These are phyloP conservation scores for Lottia gigantea DNA, from an alignment of 2,888 invertebrate genomes.

Conservation along the genomic window DNA sequence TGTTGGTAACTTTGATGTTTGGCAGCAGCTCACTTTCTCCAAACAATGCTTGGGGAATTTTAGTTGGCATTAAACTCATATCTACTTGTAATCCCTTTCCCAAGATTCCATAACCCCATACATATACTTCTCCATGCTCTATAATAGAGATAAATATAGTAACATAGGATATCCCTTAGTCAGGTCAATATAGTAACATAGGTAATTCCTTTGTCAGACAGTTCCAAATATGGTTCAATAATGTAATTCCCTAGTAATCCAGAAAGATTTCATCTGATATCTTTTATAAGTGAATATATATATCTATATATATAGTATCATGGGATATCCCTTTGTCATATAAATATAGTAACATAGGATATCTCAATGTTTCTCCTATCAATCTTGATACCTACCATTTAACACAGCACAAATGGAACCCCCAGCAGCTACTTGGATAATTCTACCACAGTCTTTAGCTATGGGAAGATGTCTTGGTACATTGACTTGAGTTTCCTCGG, in stretches of 20 bases:
- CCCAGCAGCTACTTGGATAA: constrained; percentile 84
- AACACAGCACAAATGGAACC: constrained; percentile 87
- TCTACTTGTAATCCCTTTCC: constrained; percentile 87
- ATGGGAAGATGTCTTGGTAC: constrained; percentile 77
- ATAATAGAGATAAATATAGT: constrained; percentile 33
- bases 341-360: too few relatives aligned
- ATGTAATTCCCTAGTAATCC: too few relatives aligned
- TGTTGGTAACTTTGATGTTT: constrained; percentile 73
- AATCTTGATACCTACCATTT: constrained; percentile 75
- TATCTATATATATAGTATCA: too few relatives aligned
- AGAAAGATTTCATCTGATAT: too few relatives aligned
- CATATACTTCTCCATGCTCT: constrained; percentile 86
- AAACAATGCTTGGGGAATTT: constrained; percentile 84
- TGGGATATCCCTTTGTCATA: too few relatives aligned
- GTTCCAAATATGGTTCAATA: too few relatives aligned
- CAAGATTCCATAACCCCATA: constrained; percentile 94
- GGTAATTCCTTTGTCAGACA: too few relatives aligned
- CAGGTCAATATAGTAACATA: too few relatives aligned
- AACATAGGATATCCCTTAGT: too few relatives aligned
- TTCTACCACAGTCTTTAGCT: constrained; percentile 73
- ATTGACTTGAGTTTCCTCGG: constrained; percentile 75
- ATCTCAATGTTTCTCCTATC: neutral
- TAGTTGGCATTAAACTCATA: constrained; percentile 76
- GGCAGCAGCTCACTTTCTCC: constrained; percentile 86
- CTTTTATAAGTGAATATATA: too few relatives aligned